phyloP scores from a whole-genome alignment of 1,140 invertebrate species.

The Drosophila gunungcola region DNA sequence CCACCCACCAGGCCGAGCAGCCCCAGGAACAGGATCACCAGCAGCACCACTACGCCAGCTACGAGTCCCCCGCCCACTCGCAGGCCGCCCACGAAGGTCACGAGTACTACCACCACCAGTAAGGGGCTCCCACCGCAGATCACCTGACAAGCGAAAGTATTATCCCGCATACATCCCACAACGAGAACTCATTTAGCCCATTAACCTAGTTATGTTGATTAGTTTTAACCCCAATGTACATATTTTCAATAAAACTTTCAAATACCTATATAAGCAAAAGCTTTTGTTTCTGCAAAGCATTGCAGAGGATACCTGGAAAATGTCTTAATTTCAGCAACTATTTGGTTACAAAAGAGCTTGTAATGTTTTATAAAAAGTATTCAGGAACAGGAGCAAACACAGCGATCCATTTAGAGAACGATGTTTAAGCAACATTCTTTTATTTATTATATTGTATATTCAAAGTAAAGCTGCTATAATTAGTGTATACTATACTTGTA shows the following conservation, averaged over 20 bases:
- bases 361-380: no score
- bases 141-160: conserved; percentile 57
- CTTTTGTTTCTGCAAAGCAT: not conserved
- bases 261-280: conserved; percentile 2
- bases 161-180: conserved; percentile 54
- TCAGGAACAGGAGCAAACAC: no score
- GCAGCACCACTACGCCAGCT: conserved; percentile 66
- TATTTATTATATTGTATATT: no score
- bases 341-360: no score
- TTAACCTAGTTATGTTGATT: conserved; percentile 46
- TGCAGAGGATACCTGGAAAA: not conserved
- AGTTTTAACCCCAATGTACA: conserved; percentile 63
- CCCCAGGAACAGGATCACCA: conserved; percentile 48
- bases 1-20: conserved; percentile 54
- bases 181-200: conserved; percentile 33
- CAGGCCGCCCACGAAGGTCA: conserved; percentile 62
- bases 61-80: conserved; percentile 64
- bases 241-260: conserved; percentile 53
- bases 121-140: conserved; percentile 3
- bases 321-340: no score
- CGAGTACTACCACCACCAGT: conserved; percentile 76
- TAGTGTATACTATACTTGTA: no score
- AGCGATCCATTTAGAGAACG: no score
- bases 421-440: no score
- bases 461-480: no score